Evolutionary conservation across 2,888 invertebrate genomes (phyloP), one percentile per base, ranked within the genome.

Genomic region (Eupithecia inturbata): DNA sequence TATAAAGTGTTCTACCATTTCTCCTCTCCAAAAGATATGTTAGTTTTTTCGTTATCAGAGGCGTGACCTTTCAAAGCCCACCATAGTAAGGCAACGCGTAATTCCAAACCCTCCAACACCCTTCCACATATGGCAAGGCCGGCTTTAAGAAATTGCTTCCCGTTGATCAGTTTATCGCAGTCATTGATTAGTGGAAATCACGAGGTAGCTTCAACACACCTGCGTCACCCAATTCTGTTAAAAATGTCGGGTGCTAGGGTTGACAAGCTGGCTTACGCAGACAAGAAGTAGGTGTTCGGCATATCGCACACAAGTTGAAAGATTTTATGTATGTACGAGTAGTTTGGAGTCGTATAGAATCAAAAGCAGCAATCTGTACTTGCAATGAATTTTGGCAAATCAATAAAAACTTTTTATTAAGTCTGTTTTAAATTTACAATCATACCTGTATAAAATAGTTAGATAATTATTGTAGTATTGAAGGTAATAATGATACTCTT

Each of bases 141-240:
- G 64, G 76, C 81, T 82, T 85, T 92, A 93, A 93, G 92, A 92
- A 91, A 93, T 93, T 93, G 92, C 87, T 87, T 87, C 10, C 83
- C 82, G 70, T 77, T 78, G 80, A 82, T 82, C 84, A 85, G 84
- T 86, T 84, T 78, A 82, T 67, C 31, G 80, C 83, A 86, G 83
- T 84, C 90, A 88, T 92, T 92, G 92, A 92, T 92, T 92, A 91
- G 86, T 78, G 85, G 84, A 92, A 93, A 93, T 93, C 93, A 90
- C 85, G 85, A 88, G 86, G 78, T 80, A 82, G 84, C 82, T 70
- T 77, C 62, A 68, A 68, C 76, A 31, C 92, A 92, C 91, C 92
- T 92, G 92, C 49, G 81, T 68, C 81, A 80, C 83, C 82, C 85
- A 84, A 87, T 89, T 86, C 82, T 83, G 78, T 86, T 86, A 85